Evolutionary conservation across 2,797 vertebrate species (phyloP), one percentile per base, ranked within the genome.

Genomic region (Rhinichthys osculus): DNA sequence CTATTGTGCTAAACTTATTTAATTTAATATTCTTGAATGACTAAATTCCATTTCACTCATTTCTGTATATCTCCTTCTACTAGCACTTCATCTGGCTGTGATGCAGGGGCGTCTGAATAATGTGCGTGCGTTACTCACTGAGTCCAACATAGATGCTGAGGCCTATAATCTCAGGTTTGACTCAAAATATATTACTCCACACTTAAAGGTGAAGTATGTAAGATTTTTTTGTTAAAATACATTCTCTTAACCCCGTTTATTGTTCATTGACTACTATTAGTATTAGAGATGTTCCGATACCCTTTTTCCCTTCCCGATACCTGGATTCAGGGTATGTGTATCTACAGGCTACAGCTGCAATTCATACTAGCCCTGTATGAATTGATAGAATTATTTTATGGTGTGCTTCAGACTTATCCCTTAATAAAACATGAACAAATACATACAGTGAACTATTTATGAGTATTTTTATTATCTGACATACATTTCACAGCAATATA

Each of bases 61-160:
- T 62, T 73, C 14, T 33, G 79, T 13, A 1, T 6, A 50, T 5
- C 11, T 69, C 40, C 10, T 90, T 52, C 79, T 42, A 4, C 6
- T 91, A 99, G 98, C 98, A 90, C 96, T 99, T 85, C 98, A 99
- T 85, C 96, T 99, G 62, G 98, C 98, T 13, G 98, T 99, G 91
- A 99, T 98, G 98, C 98, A 99, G 1, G 97, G 96, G 19, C 97
- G 98, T 40, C 96, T 99, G 89, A 99, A 97, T 92, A 99, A 98
- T 69, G 98, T 99, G 91, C 95, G 98, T 69, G 93, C 94, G 86
- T 97, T 99, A 73, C 97, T 99, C 92, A 99, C 98, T 0, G 98
- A 99, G 93, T 98, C 97, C 89, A 99, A 96, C 50, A 95, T 99
- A 27, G 98, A 99, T 27, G 98, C 98, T 0, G 98, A 99, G 93